A percentile compares a stretch with the other conserved stretches of the same genome.
These are phyloP conservation scores for Cyclophora albipunctata DNA, from an alignment of 2,888 invertebrate genomes.

Conservation along the genomic window DNA sequence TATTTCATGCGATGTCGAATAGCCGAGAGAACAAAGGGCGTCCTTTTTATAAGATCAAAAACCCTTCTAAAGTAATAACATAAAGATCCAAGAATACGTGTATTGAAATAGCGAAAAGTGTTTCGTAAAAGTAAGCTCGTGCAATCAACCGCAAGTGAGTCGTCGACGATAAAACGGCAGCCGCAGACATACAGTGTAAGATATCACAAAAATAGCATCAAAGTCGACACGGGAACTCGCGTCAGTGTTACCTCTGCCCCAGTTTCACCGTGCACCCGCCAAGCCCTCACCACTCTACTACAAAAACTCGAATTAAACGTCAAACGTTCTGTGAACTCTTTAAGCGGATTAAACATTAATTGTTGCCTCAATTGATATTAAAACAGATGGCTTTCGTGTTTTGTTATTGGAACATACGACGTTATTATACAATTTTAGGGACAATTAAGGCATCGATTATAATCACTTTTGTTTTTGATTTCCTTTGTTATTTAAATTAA, in stretches of 20 bases:
- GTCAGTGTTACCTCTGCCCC: conserved; percentile 53
- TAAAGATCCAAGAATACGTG: conserved; percentile 8
- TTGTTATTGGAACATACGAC: too few relatives aligned
- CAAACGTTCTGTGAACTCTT: conserved; percentile 15
- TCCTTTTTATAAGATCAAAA: too few relatives aligned
- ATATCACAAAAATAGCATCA: conserved; percentile 63
- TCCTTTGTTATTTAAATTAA: too few relatives aligned
- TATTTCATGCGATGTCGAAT: too few relatives aligned
- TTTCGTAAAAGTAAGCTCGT: conserved; percentile 20
- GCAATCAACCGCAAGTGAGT: conserved; percentile 42
- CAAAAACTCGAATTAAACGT: conserved; percentile 31
- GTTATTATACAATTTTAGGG: too few relatives aligned
- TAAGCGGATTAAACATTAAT: too few relatives aligned
- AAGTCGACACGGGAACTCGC: conserved; percentile 43
- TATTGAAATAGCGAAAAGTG: conserved; percentile 9
- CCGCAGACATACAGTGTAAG: conserved; percentile 46
- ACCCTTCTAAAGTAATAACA: too few relatives aligned
- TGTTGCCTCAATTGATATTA: conserved; percentile 5
- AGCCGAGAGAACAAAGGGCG: too few relatives aligned
- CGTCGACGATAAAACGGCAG: conserved; percentile 46
- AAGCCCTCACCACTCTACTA: conserved; percentile 29
- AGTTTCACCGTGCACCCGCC: conserved; percentile 42
- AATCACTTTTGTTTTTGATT: too few relatives aligned
- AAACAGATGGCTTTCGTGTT: conserved; percentile 2
- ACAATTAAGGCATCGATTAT: too few relatives aligned